Base-by-base conservation (phyloP, 64 coral and sea anemone genomes). In the Stylophora pistillata region DNA sequence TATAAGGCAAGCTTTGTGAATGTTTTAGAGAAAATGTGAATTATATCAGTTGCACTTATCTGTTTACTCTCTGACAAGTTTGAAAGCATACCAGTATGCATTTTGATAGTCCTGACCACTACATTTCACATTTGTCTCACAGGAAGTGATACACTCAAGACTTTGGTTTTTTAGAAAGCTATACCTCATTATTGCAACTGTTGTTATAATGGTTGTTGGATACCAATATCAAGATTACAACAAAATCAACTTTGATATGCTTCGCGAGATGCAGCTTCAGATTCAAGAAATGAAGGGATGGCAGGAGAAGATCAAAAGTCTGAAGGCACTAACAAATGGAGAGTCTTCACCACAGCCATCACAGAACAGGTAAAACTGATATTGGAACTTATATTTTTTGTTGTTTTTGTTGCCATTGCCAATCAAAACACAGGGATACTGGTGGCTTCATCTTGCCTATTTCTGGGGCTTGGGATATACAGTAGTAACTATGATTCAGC, bases 141-240 rank as follows among this genome's bases (percentile, higher is more conserved):
- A 96, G 94, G 94, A 96, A 54, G 17, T 58, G 53, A 30, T 96
- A 63, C 91, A 96, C 93, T 60, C 65, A 56, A 92, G 87, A 14
- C 75, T 96, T n/a, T 96, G 94, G 94, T 0, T 93, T 2, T 96
- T 91, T 56, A 81, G 94, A 57, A 96, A 93, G 64, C 30, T 96
- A 17, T 96, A 75, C 23, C 87, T 96, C 57, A 87, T 90, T 66
- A 16, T 58, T 17, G 75, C 81, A 5, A 79, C 66, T 54, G 53
- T 88, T 27, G 30, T 77, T 20, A 74, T 96, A n/a, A 41, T 87
- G 18, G 78, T 78, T 58, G 56, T 72, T 14, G 91, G 81, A 58
- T 93, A 93, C 25, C 66, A 82, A n/a, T 96, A 93, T 65, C 74
- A 90, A 63, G 94, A 96, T 76, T 96, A 92, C 41, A 96, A 86